Evolutionary conservation across 2,888 invertebrate genomes (phyloP).

Genomic region (Epistrophe grossulariae): DNA sequence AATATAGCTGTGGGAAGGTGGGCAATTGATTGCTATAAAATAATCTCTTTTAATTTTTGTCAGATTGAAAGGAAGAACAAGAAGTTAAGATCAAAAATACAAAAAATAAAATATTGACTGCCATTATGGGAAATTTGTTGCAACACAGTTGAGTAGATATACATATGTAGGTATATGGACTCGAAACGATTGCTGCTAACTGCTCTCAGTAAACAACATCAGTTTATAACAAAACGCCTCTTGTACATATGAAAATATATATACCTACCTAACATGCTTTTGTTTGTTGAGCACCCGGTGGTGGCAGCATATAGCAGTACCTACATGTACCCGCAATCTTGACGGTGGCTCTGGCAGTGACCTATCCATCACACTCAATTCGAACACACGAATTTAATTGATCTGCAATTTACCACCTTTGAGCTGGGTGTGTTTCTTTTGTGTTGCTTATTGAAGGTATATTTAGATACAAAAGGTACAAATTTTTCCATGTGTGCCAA

Average conservation of each 20-base stretch:
- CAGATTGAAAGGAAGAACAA: slow-evolving; percentile 49
- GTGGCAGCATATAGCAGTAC: neutral
- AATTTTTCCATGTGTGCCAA: slow-evolving; percentile 14
- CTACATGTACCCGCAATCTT: neutral
- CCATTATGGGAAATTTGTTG: slow-evolving; percentile 74
- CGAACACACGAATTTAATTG: slow-evolving; percentile 70
- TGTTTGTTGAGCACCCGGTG: slow-evolving; percentile 45
- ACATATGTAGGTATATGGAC: neutral
- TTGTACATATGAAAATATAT: slow-evolving; percentile 10
- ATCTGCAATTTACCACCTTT: slow-evolving; percentile 72
- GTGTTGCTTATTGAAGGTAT: neutral
- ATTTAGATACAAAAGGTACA: slow-evolving; percentile 16
- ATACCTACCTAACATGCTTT: slow-evolving; percentile 20
- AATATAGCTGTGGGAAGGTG: slow-evolving; percentile 60
- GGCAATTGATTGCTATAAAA: slow-evolving; percentile 74
- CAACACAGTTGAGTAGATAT: neutral
- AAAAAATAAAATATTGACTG: slow-evolving; percentile 66
- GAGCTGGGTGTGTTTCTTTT: slow-evolving; percentile 52
- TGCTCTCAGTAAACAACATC: slow-evolving; percentile 42
- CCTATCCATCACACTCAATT: slow-evolving; percentile 70
- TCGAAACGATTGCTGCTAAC: slow-evolving; percentile 20
- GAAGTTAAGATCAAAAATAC: slow-evolving; percentile 31
- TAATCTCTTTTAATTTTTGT: slow-evolving; percentile 70
- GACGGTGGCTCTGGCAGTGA: slow-evolving; percentile 61
- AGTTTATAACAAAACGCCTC: slow-evolving; percentile 71